Conservation (phyloP, 1,140 invertebrate genomes). For the Plectrocnemia conspersa region DNA sequence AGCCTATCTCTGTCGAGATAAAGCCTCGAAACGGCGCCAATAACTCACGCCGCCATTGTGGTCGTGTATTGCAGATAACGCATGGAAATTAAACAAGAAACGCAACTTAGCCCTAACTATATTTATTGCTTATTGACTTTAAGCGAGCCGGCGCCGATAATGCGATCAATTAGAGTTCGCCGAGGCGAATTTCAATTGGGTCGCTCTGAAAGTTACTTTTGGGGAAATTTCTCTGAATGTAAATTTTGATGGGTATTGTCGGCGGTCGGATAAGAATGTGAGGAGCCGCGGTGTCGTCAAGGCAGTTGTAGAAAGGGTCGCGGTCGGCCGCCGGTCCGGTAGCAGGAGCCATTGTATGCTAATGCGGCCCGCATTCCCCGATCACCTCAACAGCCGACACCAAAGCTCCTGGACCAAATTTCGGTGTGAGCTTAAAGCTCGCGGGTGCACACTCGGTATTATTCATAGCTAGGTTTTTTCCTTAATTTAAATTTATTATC, state of each 20-base stretch:
- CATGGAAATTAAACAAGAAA: constrained; percentile 7
- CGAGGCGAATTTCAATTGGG: too few relatives aligned
- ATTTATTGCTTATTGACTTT: constrained; percentile 2
- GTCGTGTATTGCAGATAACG: neutral
- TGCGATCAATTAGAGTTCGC: too few relatives aligned
- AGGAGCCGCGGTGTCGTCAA: neutral
- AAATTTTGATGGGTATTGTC: neutral
- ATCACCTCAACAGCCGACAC: constrained; percentile 6
- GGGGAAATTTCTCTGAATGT: too few relatives aligned
- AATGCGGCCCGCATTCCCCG: constrained; percentile 33
- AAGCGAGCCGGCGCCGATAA: too few relatives aligned
- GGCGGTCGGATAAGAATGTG: neutral
- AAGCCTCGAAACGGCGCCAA: neutral
- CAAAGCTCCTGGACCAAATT: neutral
- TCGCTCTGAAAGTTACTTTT: too few relatives aligned
- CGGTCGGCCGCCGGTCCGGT: constrained; percentile 11
- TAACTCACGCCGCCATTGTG: constrained; percentile 8
- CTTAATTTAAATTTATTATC: too few relatives aligned
- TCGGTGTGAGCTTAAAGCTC: too few relatives aligned
- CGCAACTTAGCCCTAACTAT: constrained; percentile 8
- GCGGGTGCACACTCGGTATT: too few relatives aligned
- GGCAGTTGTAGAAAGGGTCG: constrained; percentile 3
- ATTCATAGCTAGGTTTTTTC: too few relatives aligned
- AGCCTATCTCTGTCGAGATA: neutral
- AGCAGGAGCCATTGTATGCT: constrained; percentile 31